A percentile compares a stretch with the other conserved stretches of the same genome.
Evolutionary conservation across 2,113 vertebrate genomes (phyloP).

Genomic region (Phaethon lepturus): DNA sequence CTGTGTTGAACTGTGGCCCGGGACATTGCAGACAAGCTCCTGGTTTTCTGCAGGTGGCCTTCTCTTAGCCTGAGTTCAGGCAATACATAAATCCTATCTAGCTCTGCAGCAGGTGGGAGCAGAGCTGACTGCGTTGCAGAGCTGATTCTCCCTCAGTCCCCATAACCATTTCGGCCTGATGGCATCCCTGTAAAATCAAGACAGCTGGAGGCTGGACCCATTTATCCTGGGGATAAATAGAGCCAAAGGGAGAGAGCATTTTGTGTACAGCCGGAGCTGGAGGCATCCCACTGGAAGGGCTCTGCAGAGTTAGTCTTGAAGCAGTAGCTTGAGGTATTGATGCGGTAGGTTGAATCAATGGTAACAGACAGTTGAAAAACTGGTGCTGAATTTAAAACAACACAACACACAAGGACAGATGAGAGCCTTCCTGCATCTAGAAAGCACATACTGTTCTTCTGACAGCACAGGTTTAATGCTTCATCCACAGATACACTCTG

Average conservation of each 20-base stretch:
- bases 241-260: neutral
- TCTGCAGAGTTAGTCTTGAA: neutral
- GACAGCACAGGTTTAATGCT: neutral
- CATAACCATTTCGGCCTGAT: neutral
- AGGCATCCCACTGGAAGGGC: neutral
- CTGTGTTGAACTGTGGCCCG: neutral
- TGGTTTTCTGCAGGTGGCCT: neutral
- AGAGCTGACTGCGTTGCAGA: neutral
- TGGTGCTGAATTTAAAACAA: neutral
- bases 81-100: neutral
- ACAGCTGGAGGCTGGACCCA: neutral
- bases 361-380: neutral
- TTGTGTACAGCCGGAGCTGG: neutral
- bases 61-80: neutral
- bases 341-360: neutral
- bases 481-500: neutral
- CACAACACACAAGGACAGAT: neutral
- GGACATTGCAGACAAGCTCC: neutral
- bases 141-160: neutral
- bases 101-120: neutral
- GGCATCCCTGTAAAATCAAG: neutral
- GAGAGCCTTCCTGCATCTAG: neutral
- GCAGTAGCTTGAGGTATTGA: neutral
- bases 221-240: neutral
- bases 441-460: neutral